Evolutionary conservation across 2,888 invertebrate genomes (phyloP), one percentile per base, ranked within the genome.

Genomic region (Mimumesa dahlbomi): DNA sequence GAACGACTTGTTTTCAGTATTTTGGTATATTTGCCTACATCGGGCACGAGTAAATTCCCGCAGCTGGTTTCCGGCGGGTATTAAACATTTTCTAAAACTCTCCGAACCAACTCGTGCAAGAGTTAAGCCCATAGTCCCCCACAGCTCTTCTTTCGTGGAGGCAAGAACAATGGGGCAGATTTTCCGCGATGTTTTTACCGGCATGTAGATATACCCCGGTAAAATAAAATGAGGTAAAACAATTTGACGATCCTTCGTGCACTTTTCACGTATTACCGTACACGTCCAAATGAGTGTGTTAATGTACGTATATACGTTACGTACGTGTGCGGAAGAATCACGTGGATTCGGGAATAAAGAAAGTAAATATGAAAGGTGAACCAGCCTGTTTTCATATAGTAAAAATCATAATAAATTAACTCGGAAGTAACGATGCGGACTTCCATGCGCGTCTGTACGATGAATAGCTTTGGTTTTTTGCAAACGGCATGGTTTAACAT

Each of bases 141-240:
- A 13, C 65, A 43, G 31, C 42, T 49, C 52, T 65, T 73, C 65
- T 59, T 73, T 73, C 59, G 69, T 54, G 69, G 48, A 67, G 61
- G 53, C 61, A 62, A 63, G 69, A 77, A 77, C 81, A 79, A 78
- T 77, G 73, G 66, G 63, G 31, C 50, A 75, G 71, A 75, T 75
- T 79, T 71, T 66, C 25, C 61, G 52, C 53, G 66, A 54, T 64
- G 21, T 40, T 40, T 52, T 11, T 31, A 31, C 22, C 14, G n/a
- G 22, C 13, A 38, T 7, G 16, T 2, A 5, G 29, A 5, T n/a
- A 18, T 42, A 5, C 19, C 5, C 22, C 13, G 45, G 6, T 16
- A 7, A 11, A 45, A 45, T 6, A 34, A 34, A 19, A 13, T 13
- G 34, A 11, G 6, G 11, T 29, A 29, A 46, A 46, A 46, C 14